phyloP scores from a whole-genome alignment of 2,113 vertebrate species.

The Crotalus viridis region DNA sequence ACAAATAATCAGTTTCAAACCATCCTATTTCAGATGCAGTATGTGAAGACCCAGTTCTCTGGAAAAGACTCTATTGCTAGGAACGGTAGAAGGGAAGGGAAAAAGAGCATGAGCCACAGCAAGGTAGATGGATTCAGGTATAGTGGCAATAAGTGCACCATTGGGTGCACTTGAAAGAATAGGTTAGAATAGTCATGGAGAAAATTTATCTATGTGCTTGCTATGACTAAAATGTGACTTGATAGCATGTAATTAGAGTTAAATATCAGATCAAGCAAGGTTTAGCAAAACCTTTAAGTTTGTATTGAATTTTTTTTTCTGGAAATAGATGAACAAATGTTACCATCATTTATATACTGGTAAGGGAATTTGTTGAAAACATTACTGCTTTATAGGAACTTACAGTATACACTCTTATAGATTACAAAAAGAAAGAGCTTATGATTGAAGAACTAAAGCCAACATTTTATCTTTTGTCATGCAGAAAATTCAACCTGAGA shows the following conservation, averaged over 20 bases:
- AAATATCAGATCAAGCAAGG: background rate
- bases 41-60: background rate
- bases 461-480: background rate
- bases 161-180: background rate
- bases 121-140: background rate
- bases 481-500: background rate
- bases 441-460: background rate
- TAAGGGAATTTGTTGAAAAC: background rate
- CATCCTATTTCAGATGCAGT: background rate
- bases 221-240: background rate
- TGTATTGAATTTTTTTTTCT: background rate
- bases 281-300: background rate
- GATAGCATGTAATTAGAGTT: background rate
- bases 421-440: background rate
- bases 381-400: background rate
- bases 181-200: background rate
- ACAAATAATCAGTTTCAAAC: background rate
- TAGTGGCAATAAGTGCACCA: background rate
- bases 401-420: background rate
- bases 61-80: background rate
- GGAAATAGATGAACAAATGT: background rate
- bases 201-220: background rate
- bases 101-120: background rate
- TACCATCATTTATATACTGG: background rate
- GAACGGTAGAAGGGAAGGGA: background rate